Base-by-base conservation (phyloP, 2,888 invertebrate species). In the Apodemia hepburni region DNA sequence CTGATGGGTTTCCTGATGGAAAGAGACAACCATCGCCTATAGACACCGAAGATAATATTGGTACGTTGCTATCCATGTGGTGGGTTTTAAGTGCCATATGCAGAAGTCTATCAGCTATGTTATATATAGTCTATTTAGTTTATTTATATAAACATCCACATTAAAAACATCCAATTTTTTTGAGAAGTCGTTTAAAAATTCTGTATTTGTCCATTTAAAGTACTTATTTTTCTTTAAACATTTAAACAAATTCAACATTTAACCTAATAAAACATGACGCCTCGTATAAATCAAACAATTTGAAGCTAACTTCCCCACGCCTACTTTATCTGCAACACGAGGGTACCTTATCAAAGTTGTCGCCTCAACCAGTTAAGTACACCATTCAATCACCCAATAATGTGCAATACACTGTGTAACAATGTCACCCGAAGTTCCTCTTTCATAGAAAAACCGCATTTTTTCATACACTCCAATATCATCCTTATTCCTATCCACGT, bases 301-400 rank as follows among this genome's bases (percentile, higher is more conserved):
- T 69, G 62, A 67, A 42, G 45, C 45, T 61, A 42, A 42, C 60
- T n/a, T 62, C 71, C 71, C 73, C 67, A 70, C 68, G 66, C 73
- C 74, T 62, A 72, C 75, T 75, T 77, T 77, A 79, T 80, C 78
- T 80, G 73, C 66, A 74, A 76, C 79, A 79, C 79, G 74, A 82
- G 82, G 84, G 84, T 76, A 79, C 82, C 84, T 89, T 89, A 87
- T 88, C 88, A 87, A 85, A 83, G 75, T 85, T 86, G 87, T 87
- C 87, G 78, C 71, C 51, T 79, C 76, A 79, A 76, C 78, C 79
- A 78, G 81, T 79, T 84, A 84, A 88, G 87, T 84, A 82, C 78
- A 77, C 80, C 84, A 85, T 88, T 90, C 88, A 90, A 91, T 91
- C 89, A 90, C 87, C 85, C 87, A 90, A 90, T 91, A 91, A 90